Base-by-base conservation (phyloP, 2,888 invertebrate species). In the Abrostola triplasia region DNA sequence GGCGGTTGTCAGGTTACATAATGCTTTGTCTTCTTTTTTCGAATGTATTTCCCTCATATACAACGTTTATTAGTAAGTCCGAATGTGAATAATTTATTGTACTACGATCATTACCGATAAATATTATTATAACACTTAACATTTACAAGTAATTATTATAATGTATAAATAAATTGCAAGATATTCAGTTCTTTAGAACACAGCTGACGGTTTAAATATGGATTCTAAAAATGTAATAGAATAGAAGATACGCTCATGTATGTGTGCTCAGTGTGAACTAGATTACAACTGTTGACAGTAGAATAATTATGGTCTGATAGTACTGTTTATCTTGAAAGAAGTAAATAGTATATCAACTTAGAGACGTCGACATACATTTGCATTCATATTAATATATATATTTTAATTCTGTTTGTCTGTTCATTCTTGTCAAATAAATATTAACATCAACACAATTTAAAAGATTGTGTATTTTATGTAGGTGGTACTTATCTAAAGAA, bases 241-340 rank as follows among this genome's bases (percentile, higher is more conserved):
- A 6, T 44, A 44, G 7, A 47, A 9, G 8, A 9, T 13, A 24
- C 12, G 44, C 24, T 12, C 13, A 42, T 42, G 38, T 35, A 58
- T 41, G 47, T 42, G 44, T 41, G n/a, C n/a, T n/a, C n/a, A 53
- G 59, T 71, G 36, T 75, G 50, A 54, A 57, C 47, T 70, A 71
- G 59, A 64, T 75, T 56, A n/a, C 41, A 53, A 64, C 35, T 72
- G 71, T 75, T 75, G 70, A 72, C 71, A 54, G 52, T 59, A 48
- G 63, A 56, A 47, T 70, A 64, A 75, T 44, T 42, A 51, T 44
- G 37, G n/a, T 55, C 36, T 52, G 76, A 64, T 75, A 65, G 12
- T 50, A 50, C 40, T 40, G 41, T 47, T 36, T 57, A 48, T 36
- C 59, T 59, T 59, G 49, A 55, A 49, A 11, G 35, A 66, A 48